Base-by-base conservation (phyloP, 2,797 vertebrate species). In the Gambusia yucatana region DNA sequence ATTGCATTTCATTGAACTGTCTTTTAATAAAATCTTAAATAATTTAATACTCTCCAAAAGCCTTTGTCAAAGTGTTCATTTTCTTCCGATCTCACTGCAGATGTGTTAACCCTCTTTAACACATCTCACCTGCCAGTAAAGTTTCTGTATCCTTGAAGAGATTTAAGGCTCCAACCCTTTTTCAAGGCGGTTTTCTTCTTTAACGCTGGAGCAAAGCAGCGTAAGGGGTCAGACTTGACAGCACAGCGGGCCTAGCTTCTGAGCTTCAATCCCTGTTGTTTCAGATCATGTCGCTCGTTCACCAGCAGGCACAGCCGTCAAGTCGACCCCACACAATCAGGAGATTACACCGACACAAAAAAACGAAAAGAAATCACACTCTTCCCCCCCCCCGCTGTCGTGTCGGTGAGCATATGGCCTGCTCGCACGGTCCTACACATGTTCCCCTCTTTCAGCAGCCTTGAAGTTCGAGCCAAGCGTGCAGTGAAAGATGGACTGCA, bases 381-480 rank as follows among this genome's bases (percentile, higher is more conserved):
- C 63, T 79, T 6, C 50, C 44, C 46, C 63, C 63, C 33, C 17
- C 74, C 74, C 52, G 48, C 78, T 67, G 67, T 78, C 63, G 25
- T 30, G n/a, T 82, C 76, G 77, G 59, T 84, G 81, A 87, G 79
- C 90, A 91, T 86, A 87, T 83, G 84, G 83, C 80, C 76, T 52
- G 61, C 80, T 87, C 71, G 7, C 81, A 16, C 50, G 36, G 81
- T 77, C 82, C 89, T 85, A 84, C 89, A 88, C 90, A 84, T 90
- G 88, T 88, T 78, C 81, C 72, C 78, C 65, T 65, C 77, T 69
- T 80, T 84, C 83, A 77, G 78, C 72, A 77, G 79, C 90, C 81
- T 88, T 89, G 89, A 90, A 84, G 82, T 85, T 75, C 1, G 28
- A 73, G 87, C 89, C 87, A 90, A 92, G 76, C 70, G 79, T 76